Conservation (phyloP, 2,113 vertebrate species). For the Gopherus evgoodei region DNA sequence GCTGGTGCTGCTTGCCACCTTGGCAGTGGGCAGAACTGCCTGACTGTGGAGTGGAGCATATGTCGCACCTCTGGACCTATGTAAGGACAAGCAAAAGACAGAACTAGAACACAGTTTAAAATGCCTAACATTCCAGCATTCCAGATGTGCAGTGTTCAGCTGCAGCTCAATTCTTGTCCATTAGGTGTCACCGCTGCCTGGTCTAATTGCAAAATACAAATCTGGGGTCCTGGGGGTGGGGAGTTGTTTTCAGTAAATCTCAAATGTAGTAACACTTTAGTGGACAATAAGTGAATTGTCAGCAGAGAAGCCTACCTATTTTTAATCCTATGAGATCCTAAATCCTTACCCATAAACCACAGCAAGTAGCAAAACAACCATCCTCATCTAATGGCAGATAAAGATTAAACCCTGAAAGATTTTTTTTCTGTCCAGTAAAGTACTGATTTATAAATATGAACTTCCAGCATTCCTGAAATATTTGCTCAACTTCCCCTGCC, state of each 20-base stretch:
- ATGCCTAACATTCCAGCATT: not conserved
- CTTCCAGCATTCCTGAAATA: not conserved
- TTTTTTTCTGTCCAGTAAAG: not conserved
- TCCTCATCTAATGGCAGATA: not conserved
- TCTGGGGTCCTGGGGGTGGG: not conserved
- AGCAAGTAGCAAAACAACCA: not conserved
- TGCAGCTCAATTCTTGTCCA: not conserved
- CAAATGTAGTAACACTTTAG: not conserved
- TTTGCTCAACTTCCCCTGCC: not conserved
- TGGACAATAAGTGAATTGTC: not conserved
- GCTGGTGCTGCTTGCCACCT: not conserved
- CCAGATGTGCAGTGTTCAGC: not conserved
- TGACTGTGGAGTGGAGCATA: not conserved
- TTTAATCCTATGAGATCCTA: not conserved
- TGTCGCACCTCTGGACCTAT: not conserved
- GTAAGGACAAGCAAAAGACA: not conserved
- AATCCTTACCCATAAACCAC: not conserved
- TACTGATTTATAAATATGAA: not conserved
- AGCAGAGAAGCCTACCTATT: not conserved
- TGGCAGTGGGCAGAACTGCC: not conserved
- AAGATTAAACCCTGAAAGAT: not conserved
- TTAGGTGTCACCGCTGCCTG: not conserved
- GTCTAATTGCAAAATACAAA: not conserved
- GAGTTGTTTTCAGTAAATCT: not conserved
- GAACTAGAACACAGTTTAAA: not conserved